Evolutionary conservation across 1,140 invertebrate species (phyloP).

Genomic region (Orussus abietinus): DNA sequence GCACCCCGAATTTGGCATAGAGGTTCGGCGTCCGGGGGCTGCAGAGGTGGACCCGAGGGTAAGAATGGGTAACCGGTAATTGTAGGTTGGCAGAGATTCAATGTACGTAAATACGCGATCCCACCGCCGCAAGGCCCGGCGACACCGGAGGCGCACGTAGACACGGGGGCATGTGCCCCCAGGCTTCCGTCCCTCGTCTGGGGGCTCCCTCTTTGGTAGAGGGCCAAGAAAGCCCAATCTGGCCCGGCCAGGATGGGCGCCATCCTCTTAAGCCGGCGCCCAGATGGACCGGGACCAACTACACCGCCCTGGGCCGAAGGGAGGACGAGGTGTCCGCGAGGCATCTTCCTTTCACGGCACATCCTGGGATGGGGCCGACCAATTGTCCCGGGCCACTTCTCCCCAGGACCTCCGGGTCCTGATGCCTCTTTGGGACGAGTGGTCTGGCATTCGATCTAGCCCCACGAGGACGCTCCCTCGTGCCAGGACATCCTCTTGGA

Average conservation of each 20-base stretch:
- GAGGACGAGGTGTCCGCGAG: too few species aligned
- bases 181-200: slow-evolving; percentile 17
- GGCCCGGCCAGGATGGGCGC: slow-evolving; percentile 33
- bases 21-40: slow-evolving; percentile 23
- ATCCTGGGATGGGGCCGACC: too few species aligned
- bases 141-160: slow-evolving; percentile 36
- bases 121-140: slow-evolving; percentile 29
- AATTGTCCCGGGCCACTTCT: too few species aligned
- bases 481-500: too few species aligned
- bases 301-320: slow-evolving; percentile 8
- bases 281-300: slow-evolving; percentile 39
- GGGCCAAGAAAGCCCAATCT: slow-evolving; percentile 50
- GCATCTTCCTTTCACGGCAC: too few species aligned
- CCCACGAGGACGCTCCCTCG: too few species aligned
- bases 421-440: too few species aligned
- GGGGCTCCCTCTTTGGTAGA: slow-evolving; percentile 39
- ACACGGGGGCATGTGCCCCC: slow-evolving; percentile 40
- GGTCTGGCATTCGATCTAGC: too few species aligned
- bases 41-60: slow-evolving; percentile 13
- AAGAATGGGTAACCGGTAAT: slow-evolving; percentile 52
- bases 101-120: slow-evolving; percentile 52
- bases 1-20: slow-evolving; percentile 45
- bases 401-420: too few species aligned
- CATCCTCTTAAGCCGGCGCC: slow-evolving; percentile 37
- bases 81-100: slow-evolving; percentile 54